A percentile compares a stretch with the other conserved stretches of the same genome.
Evolutionary conservation across 2,797 vertebrate genomes (phyloP).

Genomic region (Lutjanus argentimaculatus): DNA sequence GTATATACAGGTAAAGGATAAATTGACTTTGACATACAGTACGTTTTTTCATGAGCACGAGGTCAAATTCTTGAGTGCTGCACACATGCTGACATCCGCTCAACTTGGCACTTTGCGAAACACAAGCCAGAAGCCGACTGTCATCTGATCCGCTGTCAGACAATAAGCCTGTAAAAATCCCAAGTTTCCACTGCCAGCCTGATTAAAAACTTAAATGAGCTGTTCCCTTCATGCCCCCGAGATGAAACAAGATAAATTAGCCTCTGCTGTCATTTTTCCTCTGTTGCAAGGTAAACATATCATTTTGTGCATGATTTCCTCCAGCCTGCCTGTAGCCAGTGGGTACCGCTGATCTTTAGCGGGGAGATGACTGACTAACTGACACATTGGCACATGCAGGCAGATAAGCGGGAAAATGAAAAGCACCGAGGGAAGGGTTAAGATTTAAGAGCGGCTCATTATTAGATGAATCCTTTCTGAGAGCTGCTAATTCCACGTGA

Average conservation of each 20-base stretch:
- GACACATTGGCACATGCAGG: conserved; percentile 41
- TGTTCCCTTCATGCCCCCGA: conserved; percentile 37
- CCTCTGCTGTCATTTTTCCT: conserved; percentile 58
- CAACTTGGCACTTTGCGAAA: conserved; percentile 32
- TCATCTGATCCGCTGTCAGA: conserved; percentile 62
- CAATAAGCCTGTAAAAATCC: conserved; percentile 55
- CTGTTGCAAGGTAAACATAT: conserved; percentile 66
- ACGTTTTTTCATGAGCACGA: conserved; percentile 29
- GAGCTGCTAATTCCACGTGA: conserved; percentile 32
- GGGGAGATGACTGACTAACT: conserved; percentile 23
- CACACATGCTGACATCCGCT: conserved; percentile 65
- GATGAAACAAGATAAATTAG: conserved; percentile 67
- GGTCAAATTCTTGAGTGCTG: conserved; percentile 70
- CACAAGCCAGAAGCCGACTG: conserved; percentile 44
- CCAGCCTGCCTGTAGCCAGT: conserved; percentile 58
- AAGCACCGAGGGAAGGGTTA: not conserved
- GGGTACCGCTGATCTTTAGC: conserved; percentile 34
- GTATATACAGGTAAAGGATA: conserved; percentile 20
- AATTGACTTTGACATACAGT: conserved; percentile 45
- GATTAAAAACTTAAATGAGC: conserved; percentile 57
- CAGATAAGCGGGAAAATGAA: conserved; percentile 16
- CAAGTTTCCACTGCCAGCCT: conserved; percentile 65
- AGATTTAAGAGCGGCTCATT: conserved; percentile 13
- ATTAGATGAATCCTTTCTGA: conserved; percentile 19
- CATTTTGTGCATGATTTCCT: conserved; percentile 63